Evolutionary conservation across 2,888 invertebrate genomes (phyloP).

Genomic region (Apamea sordens): DNA sequence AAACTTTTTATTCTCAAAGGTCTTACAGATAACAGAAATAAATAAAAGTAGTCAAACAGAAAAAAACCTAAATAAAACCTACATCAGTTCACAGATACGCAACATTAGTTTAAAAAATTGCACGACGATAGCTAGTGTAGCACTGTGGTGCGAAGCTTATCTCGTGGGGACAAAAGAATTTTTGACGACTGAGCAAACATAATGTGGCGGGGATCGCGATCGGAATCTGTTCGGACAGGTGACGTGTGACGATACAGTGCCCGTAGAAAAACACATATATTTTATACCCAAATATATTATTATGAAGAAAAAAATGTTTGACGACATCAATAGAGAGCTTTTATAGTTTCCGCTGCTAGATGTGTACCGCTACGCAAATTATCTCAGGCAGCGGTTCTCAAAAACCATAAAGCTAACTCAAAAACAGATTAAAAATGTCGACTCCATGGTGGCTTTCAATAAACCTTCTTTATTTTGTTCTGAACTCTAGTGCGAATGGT

Average conservation of each 20-base stretch:
- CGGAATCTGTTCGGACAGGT: constrained; percentile 83
- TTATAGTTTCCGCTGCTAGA: constrained; percentile 37
- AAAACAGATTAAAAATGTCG: constrained; percentile 42
- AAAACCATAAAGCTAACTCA: constrained; percentile 18
- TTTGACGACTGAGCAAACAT: constrained; percentile 87
- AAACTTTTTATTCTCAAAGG: neutral
- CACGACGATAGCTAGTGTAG: constrained; percentile 66
- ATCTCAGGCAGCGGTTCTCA: constrained; percentile 1
- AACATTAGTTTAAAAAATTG: constrained; percentile 71
- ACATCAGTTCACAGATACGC: constrained; percentile 44
- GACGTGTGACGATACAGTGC: constrained; percentile 80
- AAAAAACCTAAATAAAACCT: constrained; percentile 26
- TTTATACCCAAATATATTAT: constrained; percentile 45
- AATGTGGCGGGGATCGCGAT: constrained; percentile 80
- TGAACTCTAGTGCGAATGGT: constrained; percentile 73
- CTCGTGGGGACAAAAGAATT: constrained; percentile 83
- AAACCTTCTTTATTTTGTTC: constrained; percentile 61
- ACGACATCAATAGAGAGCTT: constrained; percentile 20
- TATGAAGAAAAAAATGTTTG: constrained; percentile 19
- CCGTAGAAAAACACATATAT: constrained; percentile 55
- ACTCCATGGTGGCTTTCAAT: constrained; percentile 53
- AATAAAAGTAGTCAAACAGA: constrained; percentile 3
- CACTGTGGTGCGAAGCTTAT: constrained; percentile 78
- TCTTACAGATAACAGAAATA: constrained; percentile 14
- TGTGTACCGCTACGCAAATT: constrained; percentile 24